Base-by-base conservation (phyloP, 2,113 vertebrate species). In the Canis aureus region DNA sequence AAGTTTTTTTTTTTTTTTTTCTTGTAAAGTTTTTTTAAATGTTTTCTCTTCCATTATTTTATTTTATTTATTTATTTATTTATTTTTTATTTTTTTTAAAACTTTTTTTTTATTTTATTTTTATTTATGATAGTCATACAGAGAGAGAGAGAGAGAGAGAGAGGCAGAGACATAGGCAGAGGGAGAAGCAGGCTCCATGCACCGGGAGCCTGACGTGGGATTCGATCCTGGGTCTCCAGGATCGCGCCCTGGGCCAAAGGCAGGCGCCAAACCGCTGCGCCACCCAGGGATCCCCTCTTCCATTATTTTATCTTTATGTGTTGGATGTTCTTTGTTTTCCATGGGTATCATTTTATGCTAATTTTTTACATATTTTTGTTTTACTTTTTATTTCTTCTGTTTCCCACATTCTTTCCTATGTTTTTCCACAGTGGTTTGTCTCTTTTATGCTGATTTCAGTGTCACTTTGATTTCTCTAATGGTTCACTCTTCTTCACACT, bases 1-100 rank as follows among this genome's bases (percentile, higher is more conserved):
- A 92, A 89, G 2, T 71, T 71, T 89, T 81, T 67, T 90, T 91
- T 71, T 71, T 71, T 89, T 81, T 67, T 90, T 91, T 35, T 60
- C 78, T 62, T 38, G 69, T 35, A 89, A 92, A 89, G 2, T 71
- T 71, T 89, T 81, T 67, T 90, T 91, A 95, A 67, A 25, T 38
- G 35, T 51, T 93, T 79, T 43, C 73, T 84, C 12, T 86, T 88
- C 17, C 43, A 11, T 84, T 83, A 60, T 82, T 81, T 84, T 83
- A 60, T 82, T 81, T 35, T 35, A 35, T 35, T 35, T 35, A 35
- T 35, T 35, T 35, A 35, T 35, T 35, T 35, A 35, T 35, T 35
- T 35, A 35, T 35, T 35, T 35, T 35, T 35, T 35, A 35, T 35
- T 35, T 35, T 35, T 35, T 35, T 35, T 35, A 35, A 35, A 35